Percentiles rank a stretch among this genome's conserved stretches.
Evolutionary conservation across 2,113 vertebrate genomes (phyloP).

Genomic region (Lates calcarifer): DNA sequence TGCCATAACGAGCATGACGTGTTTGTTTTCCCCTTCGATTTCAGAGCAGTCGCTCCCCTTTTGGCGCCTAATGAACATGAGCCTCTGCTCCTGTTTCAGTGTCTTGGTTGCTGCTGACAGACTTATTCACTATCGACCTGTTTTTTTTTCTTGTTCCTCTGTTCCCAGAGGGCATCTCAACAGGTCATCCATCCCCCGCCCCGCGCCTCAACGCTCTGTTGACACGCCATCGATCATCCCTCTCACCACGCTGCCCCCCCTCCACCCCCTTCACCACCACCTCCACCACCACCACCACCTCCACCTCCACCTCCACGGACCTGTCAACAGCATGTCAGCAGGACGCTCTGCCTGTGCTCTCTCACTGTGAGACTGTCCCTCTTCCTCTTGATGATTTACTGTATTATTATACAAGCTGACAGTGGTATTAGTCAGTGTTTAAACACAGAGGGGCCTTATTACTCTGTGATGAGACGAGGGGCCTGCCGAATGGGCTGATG

Average conservation of each 20-base stretch:
- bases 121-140: slow-evolving; percentile 53
- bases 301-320: slow-evolving; percentile 42
- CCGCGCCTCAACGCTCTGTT: slow-evolving; percentile 30
- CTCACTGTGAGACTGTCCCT: slow-evolving; percentile 35
- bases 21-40: not conserved
- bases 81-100: slow-evolving; percentile 32
- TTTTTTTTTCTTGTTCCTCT: slow-evolving; percentile 27
- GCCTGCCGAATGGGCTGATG: slow-evolving; percentile 17
- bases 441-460: slow-evolving; percentile 60
- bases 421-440: slow-evolving; percentile 69
- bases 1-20: not conserved
- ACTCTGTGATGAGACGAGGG: slow-evolving; percentile 35
- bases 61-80: slow-evolving; percentile 7
- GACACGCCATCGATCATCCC: slow-evolving; percentile 68
- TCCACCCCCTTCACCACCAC: too few species aligned
- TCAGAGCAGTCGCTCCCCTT: not conserved
- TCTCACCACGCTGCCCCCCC: slow-evolving; percentile 9
- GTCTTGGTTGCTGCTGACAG: slow-evolving; percentile 36
- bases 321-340: slow-evolving; percentile 63
- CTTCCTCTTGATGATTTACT: slow-evolving; percentile 60
- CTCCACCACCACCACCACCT: slow-evolving; percentile 27
- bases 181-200: slow-evolving; percentile 68
- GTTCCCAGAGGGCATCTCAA: slow-evolving; percentile 59
- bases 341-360: slow-evolving; percentile 18
- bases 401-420: slow-evolving; percentile 65